These are phyloP conservation scores for Ommatoiulus sabulosus DNA, from an alignment of 2,888 invertebrate genomes.

Conservation along the genomic window DNA sequence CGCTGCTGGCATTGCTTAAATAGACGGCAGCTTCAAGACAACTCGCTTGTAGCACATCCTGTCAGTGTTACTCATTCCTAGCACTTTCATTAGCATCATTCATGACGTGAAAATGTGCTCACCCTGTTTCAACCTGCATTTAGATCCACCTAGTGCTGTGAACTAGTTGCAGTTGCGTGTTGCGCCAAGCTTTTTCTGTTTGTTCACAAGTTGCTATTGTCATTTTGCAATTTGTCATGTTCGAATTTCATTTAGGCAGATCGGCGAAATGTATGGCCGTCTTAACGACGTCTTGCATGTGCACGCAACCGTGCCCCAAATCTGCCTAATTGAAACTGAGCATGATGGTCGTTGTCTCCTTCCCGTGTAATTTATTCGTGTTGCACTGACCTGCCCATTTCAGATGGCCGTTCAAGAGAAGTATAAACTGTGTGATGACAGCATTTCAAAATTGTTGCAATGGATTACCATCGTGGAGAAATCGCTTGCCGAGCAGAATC, in stretches of 20 bases:
- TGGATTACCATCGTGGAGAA: constrained; percentile 90
- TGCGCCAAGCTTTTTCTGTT: constrained; percentile 20
- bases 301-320: not conserved
- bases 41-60: constrained; percentile 16
- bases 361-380: constrained; percentile 6
- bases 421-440: constrained; percentile 90
- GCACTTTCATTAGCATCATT: not conserved
- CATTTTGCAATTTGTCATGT: not conserved
- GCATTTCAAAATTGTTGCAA: constrained; percentile 83
- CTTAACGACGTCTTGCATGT: not conserved
- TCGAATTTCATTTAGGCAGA: not conserved
- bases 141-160: constrained; percentile 1
- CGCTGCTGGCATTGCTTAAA: not conserved
- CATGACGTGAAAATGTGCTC: not conserved
- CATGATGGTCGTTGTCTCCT: not conserved
- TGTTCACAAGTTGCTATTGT: not conserved
- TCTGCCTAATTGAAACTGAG: not conserved
- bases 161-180: constrained; percentile 40
- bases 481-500: constrained; percentile 84
- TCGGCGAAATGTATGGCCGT: not conserved
- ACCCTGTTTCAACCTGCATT: not conserved
- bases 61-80: not conserved
- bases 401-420: constrained; percentile 96
- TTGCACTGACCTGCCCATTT: constrained; percentile 51
- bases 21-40: not conserved